Percentiles rank a stretch among this genome's conserved stretches.
Evolutionary conservation across 2,888 invertebrate genomes (phyloP).

Genomic region (Aphrophora alni): DNA sequence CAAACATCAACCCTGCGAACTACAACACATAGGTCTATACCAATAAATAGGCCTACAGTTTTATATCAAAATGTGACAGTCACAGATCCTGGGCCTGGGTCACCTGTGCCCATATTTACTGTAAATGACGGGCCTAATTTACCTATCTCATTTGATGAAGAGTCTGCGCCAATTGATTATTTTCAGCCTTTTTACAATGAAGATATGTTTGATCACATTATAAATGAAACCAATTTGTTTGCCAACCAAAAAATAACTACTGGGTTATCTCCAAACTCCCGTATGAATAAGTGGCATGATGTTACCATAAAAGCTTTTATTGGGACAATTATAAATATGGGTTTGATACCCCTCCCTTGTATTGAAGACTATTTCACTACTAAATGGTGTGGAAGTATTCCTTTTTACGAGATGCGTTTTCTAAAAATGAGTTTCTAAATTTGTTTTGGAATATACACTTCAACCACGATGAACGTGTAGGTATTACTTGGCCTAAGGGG

Average conservation of each 20-base stretch:
- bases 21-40: too few species aligned
- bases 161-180: conserved; percentile 19
- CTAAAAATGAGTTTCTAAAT: not conserved
- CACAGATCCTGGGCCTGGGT: conserved; percentile 11
- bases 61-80: not conserved
- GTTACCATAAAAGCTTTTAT: not conserved
- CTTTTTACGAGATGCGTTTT: not conserved
- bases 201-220: not conserved
- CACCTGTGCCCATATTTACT: not conserved
- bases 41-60: too few species aligned
- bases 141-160: not conserved
- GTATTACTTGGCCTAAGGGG: too few species aligned
- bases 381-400: not conserved
- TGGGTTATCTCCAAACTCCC: not conserved
- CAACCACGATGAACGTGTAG: too few species aligned
- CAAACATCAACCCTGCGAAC: too few species aligned
- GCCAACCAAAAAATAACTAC: not conserved
- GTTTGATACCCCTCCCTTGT: not conserved
- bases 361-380: not conserved
- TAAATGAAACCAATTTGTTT: not conserved
- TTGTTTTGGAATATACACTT: too few species aligned
- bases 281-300: not conserved
- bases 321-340: not conserved
- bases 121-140: conserved; percentile 16
- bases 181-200: not conserved